Conservation (phyloP, 1,140 invertebrate genomes). For the Drosophila santomea region DNA sequence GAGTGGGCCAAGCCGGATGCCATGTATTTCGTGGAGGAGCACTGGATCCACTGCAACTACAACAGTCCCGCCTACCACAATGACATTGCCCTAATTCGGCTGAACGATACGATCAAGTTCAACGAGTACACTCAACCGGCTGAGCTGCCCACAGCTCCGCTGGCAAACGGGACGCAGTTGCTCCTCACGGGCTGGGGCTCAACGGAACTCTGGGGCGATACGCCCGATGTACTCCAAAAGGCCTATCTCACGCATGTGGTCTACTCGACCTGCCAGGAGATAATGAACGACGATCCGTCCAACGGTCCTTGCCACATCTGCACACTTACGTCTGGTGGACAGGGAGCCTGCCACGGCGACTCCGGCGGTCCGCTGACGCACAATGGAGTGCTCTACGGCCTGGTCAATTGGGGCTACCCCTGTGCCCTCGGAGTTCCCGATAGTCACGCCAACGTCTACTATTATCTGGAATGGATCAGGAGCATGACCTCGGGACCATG, state of each 20-base stretch:
- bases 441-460: constrained; percentile 63
- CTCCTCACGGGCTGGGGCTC: constrained; percentile 87
- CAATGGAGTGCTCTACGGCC: constrained; percentile 81
- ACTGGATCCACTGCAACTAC: constrained; percentile 80
- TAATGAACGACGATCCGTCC: constrained; percentile 42
- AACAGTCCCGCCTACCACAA: constrained; percentile 80
- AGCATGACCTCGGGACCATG: constrained; percentile 34
- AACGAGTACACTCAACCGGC: constrained; percentile 85
- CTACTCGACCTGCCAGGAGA: constrained; percentile 61
- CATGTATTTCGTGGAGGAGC: constrained; percentile 64
- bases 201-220: constrained; percentile 50
- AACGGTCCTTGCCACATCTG: constrained; percentile 86
- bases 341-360: constrained; percentile 87
- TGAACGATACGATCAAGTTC: constrained; percentile 83
- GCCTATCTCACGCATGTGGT: constrained; percentile 68
- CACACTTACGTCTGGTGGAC: constrained; percentile 86
- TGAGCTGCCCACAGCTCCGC: constrained; percentile 38
- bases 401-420: constrained; percentile 86
- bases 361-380: constrained; percentile 84
- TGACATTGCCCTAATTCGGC: constrained; percentile 86
- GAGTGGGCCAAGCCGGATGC: constrained; percentile 46
- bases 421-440: constrained; percentile 86
- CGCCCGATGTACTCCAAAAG: constrained; percentile 74
- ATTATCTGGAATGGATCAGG: constrained; percentile 62
- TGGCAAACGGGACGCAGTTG: constrained; percentile 65